Evolutionary conservation across 2,888 invertebrate genomes (phyloP).

Genomic region (Branchellion lobata): DNA sequence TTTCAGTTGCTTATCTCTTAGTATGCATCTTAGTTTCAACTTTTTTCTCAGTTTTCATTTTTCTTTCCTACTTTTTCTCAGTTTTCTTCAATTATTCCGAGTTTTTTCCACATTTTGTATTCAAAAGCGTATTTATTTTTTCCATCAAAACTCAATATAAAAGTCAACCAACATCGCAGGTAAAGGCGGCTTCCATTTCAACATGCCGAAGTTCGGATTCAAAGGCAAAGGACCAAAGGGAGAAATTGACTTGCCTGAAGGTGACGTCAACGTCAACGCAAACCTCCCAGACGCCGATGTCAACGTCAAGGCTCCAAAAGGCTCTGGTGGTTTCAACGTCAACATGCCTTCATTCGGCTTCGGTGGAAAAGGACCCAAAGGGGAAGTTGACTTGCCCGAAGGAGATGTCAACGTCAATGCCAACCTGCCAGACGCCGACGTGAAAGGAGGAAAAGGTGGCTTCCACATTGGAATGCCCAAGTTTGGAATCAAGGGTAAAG

Average conservation of each 20-base stretch:
- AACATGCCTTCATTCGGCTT: slow-evolving; percentile 23
- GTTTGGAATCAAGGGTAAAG: slow-evolving; percentile 33
- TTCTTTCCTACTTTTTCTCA: too few relatives aligned
- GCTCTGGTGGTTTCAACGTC: slow-evolving; percentile 17
- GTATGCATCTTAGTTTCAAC: too few relatives aligned
- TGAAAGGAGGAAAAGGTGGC: slow-evolving; percentile 25
- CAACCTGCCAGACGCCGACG: neutral
- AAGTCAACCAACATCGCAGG: too few relatives aligned
- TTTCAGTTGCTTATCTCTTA: too few relatives aligned
- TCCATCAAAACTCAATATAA: too few relatives aligned
- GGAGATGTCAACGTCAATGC: slow-evolving; percentile 14
- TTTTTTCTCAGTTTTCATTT: too few relatives aligned
- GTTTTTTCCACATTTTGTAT: too few relatives aligned
- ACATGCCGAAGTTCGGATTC: slow-evolving; percentile 32
- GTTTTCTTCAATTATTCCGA: too few relatives aligned
- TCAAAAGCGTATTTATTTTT: neutral
- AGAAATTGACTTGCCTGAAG: slow-evolving; percentile 30
- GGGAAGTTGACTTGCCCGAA: slow-evolving; percentile 32
- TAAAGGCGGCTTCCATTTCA: slow-evolving; percentile 35
- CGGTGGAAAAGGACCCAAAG: slow-evolving; percentile 6
- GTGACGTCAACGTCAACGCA: slow-evolving; percentile 18
- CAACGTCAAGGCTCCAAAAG: slow-evolving; percentile 39
- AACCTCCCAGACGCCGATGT: slow-evolving; percentile 37
- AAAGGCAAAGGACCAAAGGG: slow-evolving; percentile 39
- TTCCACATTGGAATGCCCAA: slow-evolving; percentile 31